Evolutionary conservation across 2,113 vertebrate species (phyloP), one percentile per base, ranked within the genome.

Genomic region (Xiphophorus maculatus): DNA sequence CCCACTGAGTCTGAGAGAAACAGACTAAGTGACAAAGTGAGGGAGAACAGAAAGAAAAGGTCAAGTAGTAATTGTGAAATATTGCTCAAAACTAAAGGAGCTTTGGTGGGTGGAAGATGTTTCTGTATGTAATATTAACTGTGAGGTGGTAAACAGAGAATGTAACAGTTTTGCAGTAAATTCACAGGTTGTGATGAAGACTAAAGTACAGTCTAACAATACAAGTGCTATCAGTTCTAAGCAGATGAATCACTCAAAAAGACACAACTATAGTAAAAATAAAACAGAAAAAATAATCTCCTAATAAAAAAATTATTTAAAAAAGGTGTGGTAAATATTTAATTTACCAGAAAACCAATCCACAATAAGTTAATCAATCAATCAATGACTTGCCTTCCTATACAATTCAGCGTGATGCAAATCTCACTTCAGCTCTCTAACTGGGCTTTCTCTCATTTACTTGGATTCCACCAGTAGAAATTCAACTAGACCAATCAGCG

Each of bases 1-100:
- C 83, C 81, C 69, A 63, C 82, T 48, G 81, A 71, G 81, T 67
- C 65, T 51, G 71, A 62, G 32, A 74, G 69, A 48, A 81, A 44
- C 65, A 42, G 65, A 37, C 32, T 6, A 30, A 62, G 63, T 17
- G 61, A 67, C 72, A 65, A 32, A 11, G 66, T 48, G 17, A 7
- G 2, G 15, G 62, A 58, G 65, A 58, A 42, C 11, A 63, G 77
- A 68, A 8, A 60, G 19, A 48, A n/a, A 84, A 84, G 67, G 86
- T 87, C 78, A 84, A 63, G 62, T 37, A 81, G 65, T 64, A 74
- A 42, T 48, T 62, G 27, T 74, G 48, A 75, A 80, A 71, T 54
- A 68, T 63, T 71, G 63, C 66, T 10, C 30, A 11, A 32, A 66
- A 68, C 32, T 27, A n/a, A 10, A 11, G 13, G 9, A 32, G 33